Evolutionary conservation across 2,888 invertebrate genomes (phyloP).

Genomic region (Rhagonycha fulva): DNA sequence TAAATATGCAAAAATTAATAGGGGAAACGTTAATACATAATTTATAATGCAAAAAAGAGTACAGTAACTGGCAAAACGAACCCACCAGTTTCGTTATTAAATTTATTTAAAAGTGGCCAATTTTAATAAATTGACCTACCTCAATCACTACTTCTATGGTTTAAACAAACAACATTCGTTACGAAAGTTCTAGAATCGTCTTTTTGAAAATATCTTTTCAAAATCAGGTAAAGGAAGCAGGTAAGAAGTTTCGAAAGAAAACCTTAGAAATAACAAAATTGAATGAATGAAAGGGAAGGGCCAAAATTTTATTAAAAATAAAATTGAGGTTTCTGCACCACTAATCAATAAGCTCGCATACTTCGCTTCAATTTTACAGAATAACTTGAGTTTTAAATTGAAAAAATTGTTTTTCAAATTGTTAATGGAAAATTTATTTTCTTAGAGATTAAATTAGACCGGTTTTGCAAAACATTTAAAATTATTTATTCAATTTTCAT

Average conservation of each 20-base stretch:
- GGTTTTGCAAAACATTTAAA: background rate
- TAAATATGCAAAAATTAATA: background rate
- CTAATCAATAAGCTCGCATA: background rate
- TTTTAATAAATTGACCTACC: background rate
- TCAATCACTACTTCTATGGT: background rate
- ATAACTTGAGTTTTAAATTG: background rate
- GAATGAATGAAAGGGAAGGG: background rate
- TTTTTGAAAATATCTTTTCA: background rate
- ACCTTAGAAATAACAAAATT: background rate
- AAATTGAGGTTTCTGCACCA: background rate
- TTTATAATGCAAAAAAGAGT: background rate
- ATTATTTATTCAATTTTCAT: background rate
- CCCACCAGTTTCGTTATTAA: background rate
- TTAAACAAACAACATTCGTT: background rate
- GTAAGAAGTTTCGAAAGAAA: background rate
- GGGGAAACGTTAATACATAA: background rate
- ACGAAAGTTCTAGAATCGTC: background rate
- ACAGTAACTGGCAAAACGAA: background rate
- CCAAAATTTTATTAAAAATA: background rate
- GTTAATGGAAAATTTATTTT: background rate
- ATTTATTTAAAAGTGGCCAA: background rate
- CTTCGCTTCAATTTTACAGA: background rate
- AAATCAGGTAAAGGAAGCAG: background rate
- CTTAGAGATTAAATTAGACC: background rate
- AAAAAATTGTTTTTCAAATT: background rate